Conservation (phyloP, 2,797 vertebrate genomes). For the Rhinogobio ventralis region DNA sequence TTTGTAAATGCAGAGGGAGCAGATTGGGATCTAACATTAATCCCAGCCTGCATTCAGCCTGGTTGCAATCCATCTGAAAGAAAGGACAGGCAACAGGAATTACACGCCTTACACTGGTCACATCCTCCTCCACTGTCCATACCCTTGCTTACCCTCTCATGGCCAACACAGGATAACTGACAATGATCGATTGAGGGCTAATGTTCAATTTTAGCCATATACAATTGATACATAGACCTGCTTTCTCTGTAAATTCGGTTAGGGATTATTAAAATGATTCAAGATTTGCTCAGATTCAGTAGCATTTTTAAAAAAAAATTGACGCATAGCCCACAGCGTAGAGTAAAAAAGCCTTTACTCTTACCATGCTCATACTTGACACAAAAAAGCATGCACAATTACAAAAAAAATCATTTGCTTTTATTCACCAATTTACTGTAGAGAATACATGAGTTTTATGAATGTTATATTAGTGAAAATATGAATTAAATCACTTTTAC, state of each 20-base stretch:
- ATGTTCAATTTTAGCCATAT: background rate
- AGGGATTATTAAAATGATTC: background rate
- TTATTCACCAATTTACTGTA: constrained; percentile 27
- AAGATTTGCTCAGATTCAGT: background rate
- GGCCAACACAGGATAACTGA: background rate
- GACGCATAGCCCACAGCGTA: no score
- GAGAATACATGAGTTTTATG: background rate
- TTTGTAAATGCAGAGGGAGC: constrained; percentile 70
- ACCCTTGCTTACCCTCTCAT: background rate
- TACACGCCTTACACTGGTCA: constrained; percentile 39
- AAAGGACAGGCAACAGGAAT: constrained; percentile 34
- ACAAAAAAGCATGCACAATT: background rate
- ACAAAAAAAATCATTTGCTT: background rate
- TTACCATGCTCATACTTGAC: background rate
- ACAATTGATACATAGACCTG: background rate
- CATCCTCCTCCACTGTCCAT: constrained; percentile 25
- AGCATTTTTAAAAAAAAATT: background rate
- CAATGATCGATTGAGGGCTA: background rate
- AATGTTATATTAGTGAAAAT: background rate
- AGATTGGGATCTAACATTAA: constrained; percentile 72
- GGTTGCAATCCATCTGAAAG: constrained; percentile 50
- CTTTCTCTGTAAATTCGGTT: background rate
- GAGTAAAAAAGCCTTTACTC: no score
- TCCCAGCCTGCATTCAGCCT: constrained; percentile 60
- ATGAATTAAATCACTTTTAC: background rate